Percentiles rank a stretch among this genome's conserved stretches.
Evolutionary conservation across 2,797 vertebrate species (phyloP).

Genomic region (Intellagama lesueurii): DNA sequence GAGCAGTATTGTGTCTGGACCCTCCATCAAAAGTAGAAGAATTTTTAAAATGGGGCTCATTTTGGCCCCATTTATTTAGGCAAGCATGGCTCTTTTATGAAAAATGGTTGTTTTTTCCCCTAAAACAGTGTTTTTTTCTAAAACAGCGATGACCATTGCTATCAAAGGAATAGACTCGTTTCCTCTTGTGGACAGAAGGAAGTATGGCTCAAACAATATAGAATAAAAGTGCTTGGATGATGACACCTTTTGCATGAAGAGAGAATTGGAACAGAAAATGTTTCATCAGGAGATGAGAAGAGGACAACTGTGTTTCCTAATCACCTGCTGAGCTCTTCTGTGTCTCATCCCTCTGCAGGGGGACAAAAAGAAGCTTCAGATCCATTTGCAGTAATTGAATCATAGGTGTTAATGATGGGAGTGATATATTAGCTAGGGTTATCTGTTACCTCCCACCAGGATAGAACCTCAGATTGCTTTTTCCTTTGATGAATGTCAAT

Average conservation of each 20-base stretch:
- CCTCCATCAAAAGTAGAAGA: neutral
- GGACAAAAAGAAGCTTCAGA: conserved; percentile 5
- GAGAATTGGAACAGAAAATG: conserved; percentile 13
- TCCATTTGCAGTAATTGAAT: conserved; percentile 19
- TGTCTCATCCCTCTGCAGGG: neutral
- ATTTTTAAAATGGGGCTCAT: neutral
- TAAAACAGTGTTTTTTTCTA: neutral
- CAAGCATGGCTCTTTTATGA: neutral
- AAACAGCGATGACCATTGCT: neutral
- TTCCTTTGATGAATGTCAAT: neutral
- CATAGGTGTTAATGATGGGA: conserved; percentile 11
- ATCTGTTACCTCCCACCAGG: neutral
- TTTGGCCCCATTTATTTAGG: neutral
- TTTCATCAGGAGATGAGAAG: neutral
- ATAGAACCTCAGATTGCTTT: neutral
- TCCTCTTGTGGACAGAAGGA: neutral
- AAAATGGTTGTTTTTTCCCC: too few species aligned
- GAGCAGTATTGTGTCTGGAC: neutral
- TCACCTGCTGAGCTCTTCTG: neutral
- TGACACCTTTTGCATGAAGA: neutral
- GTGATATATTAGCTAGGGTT: neutral
- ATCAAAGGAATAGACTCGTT: neutral
- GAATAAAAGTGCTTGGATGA: neutral
- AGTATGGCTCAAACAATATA: neutral
- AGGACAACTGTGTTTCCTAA: too few species aligned